Evolutionary conservation across 2,888 invertebrate genomes (phyloP).

Genomic region (Oscheius sp.): DNA sequence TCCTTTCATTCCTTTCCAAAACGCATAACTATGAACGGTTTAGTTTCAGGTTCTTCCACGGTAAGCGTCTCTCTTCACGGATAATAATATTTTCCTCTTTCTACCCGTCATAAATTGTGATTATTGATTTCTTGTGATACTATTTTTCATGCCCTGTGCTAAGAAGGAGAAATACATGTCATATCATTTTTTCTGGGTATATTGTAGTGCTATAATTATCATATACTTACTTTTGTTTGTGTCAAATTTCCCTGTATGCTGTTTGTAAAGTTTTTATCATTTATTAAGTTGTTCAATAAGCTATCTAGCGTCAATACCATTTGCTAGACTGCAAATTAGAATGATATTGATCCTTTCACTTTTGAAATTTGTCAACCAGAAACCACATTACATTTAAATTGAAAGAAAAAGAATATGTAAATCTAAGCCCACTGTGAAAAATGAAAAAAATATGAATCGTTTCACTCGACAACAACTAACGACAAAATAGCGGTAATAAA

Average conservation of each 20-base stretch:
- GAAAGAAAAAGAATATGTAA: too few species aligned
- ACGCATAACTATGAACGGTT: background rate
- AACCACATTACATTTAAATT: background rate
- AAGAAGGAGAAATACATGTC: background rate
- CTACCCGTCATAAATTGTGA: slow-evolving; percentile 2
- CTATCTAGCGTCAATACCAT: background rate
- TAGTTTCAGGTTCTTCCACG: slow-evolving; percentile 49
- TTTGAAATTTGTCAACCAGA: background rate
- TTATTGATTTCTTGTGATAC: background rate
- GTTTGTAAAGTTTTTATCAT: background rate
- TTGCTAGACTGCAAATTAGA: background rate
- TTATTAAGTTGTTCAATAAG: too few species aligned
- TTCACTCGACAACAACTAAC: too few species aligned
- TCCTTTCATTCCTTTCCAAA: background rate
- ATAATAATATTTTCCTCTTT: slow-evolving; percentile 1
- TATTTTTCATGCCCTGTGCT: background rate
- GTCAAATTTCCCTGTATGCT: background rate
- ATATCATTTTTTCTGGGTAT: background rate
- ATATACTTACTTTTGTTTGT: background rate
- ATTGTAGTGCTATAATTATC: background rate
- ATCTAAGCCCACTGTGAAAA: too few species aligned
- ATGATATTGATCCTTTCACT: background rate
- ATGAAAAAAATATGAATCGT: too few species aligned
- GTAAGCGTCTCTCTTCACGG: slow-evolving; percentile 49
- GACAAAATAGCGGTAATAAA: too few species aligned